phyloP scores from a whole-genome alignment of 2,797 vertebrate species.

The Hoplostethus atlanticus region DNA sequence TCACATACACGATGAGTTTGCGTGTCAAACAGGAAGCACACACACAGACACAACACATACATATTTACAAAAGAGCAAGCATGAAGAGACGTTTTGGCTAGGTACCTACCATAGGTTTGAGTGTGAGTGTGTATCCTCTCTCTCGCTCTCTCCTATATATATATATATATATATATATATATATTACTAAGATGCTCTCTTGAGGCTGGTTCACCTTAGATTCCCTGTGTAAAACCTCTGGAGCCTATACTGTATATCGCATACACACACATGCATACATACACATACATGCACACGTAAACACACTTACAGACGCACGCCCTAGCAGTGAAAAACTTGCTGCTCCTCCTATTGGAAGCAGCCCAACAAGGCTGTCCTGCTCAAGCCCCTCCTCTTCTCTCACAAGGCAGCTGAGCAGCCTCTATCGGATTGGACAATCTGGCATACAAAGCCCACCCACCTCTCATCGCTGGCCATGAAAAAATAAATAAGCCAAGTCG shows the following conservation, averaged over 20 bases:
- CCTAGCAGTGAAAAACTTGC: conserved; percentile 60
- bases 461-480: conserved; percentile 53
- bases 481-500: conserved; percentile 60
- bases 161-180: conserved; percentile 25
- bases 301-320: conserved; percentile 43
- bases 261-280: conserved; percentile 17
- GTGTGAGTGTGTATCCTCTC: conserved; percentile 56
- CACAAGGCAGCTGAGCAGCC: conserved; percentile 52
- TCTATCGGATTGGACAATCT: conserved; percentile 68
- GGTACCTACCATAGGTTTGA: conserved; percentile 84
- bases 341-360: conserved; percentile 70
- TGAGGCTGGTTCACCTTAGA: conserved; percentile 52
- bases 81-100: conserved; percentile 31
- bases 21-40: conserved; percentile 63
- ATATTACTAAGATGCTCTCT: conserved; percentile 37
- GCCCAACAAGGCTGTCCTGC: conserved; percentile 55
- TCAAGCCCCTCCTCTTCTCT: conserved; percentile 59
- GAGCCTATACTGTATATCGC: conserved; percentile 43
- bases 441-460: conserved; percentile 50
- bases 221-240: conserved; percentile 44
- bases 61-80: conserved; percentile 44
- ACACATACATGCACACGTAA: conserved; percentile 31
- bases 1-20: neutral
- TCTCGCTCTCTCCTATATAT: too few species aligned
- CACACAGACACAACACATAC: conserved; percentile 5